A percentile compares a stretch with the other conserved stretches of the same genome.
These are phyloP conservation scores for Hydrolagus colliei DNA, from an alignment of 2,797 vertebrate species.

Conservation along the genomic window DNA sequence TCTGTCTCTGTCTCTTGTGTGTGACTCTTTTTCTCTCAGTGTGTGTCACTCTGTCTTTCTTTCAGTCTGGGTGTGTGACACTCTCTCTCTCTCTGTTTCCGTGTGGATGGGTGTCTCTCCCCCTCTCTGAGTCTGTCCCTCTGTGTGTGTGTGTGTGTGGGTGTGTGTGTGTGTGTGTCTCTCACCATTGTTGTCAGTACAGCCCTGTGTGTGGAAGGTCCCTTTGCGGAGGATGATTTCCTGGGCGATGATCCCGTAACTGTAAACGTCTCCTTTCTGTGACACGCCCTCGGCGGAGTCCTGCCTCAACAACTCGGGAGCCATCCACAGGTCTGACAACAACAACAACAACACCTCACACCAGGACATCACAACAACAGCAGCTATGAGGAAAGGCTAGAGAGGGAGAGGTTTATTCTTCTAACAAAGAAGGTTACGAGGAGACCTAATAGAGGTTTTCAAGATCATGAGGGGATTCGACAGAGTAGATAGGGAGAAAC, in stretches of 20 bases:
- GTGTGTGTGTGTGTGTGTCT: constrained; percentile 25
- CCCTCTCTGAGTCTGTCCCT: not conserved
- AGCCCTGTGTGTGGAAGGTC: constrained; percentile 67
- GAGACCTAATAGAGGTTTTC: too few relatives aligned
- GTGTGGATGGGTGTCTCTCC: not conserved
- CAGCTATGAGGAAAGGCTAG: too few relatives aligned
- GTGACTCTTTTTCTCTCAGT: not conserved
- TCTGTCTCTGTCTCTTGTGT: not conserved
- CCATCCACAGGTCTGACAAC: constrained; percentile 66
- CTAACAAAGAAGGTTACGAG: too few relatives aligned
- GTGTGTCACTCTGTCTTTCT: not conserved
- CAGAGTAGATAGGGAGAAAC: too few relatives aligned
- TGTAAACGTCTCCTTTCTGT: constrained; percentile 90
- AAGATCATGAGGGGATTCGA: too few relatives aligned
- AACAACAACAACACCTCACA: too few relatives aligned
- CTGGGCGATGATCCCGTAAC: constrained; percentile 84
- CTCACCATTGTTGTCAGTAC: constrained; percentile 62
- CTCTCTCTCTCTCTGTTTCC: not conserved
- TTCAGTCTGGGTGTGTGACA: not conserved
- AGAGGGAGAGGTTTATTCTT: too few relatives aligned
- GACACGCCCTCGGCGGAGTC: constrained; percentile 62
- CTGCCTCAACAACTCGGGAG: constrained; percentile 80
- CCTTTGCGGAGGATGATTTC: constrained; percentile 75
- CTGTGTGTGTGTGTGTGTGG: not conserved
- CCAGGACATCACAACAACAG: too few relatives aligned